A percentile compares a stretch with the other conserved stretches of the same genome.
Evolutionary conservation across 2,113 vertebrate species (phyloP).

Genomic region (Hypanus sabinus): DNA sequence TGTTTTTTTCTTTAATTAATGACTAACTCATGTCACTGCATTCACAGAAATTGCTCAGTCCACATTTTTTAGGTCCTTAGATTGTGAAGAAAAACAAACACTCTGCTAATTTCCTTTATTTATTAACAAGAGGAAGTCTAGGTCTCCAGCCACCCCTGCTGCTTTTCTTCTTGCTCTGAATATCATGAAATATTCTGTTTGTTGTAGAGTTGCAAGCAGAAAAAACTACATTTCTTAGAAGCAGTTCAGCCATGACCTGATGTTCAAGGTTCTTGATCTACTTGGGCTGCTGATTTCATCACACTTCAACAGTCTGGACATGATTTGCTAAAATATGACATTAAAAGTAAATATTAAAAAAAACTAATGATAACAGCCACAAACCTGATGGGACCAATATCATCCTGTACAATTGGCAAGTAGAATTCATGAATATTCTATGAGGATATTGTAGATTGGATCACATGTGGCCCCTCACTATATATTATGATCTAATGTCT

Average conservation of each 20-base stretch:
- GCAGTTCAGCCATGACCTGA: not conserved
- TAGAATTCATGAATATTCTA: conserved; percentile 13
- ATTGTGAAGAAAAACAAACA: not conserved
- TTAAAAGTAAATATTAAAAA: not conserved
- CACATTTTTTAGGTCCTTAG: not conserved
- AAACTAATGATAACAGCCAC: not conserved
- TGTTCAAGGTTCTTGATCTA: not conserved
- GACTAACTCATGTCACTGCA: not conserved
- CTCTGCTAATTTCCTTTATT: not conserved
- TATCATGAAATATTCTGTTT: not conserved
- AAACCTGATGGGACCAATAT: conserved; percentile 1
- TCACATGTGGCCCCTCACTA: not conserved
- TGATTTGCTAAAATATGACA: not conserved
- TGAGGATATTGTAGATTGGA: not conserved
- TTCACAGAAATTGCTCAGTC: not conserved
- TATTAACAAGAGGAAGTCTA: not conserved
- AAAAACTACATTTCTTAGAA: not conserved
- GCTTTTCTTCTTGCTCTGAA: not conserved
- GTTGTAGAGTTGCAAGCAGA: not conserved
- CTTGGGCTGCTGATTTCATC: not conserved
- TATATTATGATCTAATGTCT: not conserved
- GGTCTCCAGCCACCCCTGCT: not conserved
- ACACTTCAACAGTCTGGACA: not conserved
- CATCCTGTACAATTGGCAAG: not conserved
- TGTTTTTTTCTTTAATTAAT: not conserved